phyloP scores from a whole-genome alignment of 2,888 invertebrate genomes.

The Hecatera dysodea region DNA sequence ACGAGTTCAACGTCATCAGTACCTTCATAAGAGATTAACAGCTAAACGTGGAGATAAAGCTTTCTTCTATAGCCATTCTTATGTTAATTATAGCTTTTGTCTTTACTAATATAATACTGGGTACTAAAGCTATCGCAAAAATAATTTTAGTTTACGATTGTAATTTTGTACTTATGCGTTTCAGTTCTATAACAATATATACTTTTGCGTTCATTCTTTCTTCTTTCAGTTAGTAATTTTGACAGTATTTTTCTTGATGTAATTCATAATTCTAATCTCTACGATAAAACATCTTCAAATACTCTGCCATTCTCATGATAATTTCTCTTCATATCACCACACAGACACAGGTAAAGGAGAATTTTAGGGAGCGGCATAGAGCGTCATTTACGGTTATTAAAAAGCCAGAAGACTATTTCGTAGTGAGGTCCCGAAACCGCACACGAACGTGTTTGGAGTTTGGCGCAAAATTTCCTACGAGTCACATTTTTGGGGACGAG shows the following conservation, averaged over 20 bases:
- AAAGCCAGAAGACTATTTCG: slow-evolving; percentile 75
- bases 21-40: not conserved
- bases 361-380: slow-evolving; percentile 55
- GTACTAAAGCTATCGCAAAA: no score
- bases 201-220: no score
- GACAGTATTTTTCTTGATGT: not conserved
- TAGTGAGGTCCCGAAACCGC: slow-evolving; percentile 65
- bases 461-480: slow-evolving; percentile 55
- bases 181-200: no score
- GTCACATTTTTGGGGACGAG: slow-evolving; percentile 44
- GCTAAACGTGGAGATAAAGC: not conserved
- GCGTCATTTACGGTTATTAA: slow-evolving; percentile 78
- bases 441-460: slow-evolving; percentile 52
- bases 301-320: slow-evolving; percentile 24
- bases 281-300: slow-evolving; percentile 7
- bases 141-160: no score
- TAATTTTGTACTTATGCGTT: no score
- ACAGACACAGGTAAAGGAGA: slow-evolving; percentile 28
- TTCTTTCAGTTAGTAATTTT: no score
- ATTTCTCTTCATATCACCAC: slow-evolving; percentile 14
- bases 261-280: not conserved
- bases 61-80: no score
- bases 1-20: not conserved
- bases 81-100: no score
- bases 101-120: no score